phyloP scores from a whole-genome alignment of 2,888 invertebrate species.

The Cistogaster globosa region DNA sequence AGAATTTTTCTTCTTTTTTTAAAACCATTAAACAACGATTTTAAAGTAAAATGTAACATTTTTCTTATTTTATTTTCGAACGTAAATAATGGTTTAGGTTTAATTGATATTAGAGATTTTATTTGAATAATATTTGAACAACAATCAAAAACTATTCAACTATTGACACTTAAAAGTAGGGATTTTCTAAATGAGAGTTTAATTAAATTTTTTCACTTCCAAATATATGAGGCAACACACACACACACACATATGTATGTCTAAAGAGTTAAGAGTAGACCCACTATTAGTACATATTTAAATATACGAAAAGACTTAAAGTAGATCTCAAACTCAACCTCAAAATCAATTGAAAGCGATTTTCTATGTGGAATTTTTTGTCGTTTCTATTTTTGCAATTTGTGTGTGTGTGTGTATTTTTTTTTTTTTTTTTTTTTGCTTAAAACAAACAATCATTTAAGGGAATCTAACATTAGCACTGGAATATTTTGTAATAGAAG shows the following conservation, averaged over 20 bases:
- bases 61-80: too few relatives aligned
- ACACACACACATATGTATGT: neutral
- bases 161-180: conserved; percentile 7
- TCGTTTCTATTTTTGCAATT: neutral
- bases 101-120: conserved; percentile 27
- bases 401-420: neutral
- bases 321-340: neutral
- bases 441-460: conserved; percentile 23
- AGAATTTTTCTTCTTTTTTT: too few relatives aligned
- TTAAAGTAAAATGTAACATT: too few relatives aligned
- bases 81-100: neutral
- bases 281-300: neutral
- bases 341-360: conserved; percentile 18
- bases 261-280: neutral
- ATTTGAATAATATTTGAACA: conserved; percentile 27
- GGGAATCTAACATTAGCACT: conserved; percentile 34
- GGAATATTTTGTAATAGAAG: neutral
- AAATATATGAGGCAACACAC: neutral
- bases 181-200: conserved; percentile 43
- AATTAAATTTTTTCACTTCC: conserved; percentile 52
- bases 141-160: conserved; percentile 42
- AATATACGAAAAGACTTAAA: neutral
- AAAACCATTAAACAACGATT: too few relatives aligned
- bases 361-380: conserved; percentile 15
- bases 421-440: conserved; percentile 1